Conservation (phyloP, 2,888 invertebrate genomes). For the Ethmia dodecea region DNA sequence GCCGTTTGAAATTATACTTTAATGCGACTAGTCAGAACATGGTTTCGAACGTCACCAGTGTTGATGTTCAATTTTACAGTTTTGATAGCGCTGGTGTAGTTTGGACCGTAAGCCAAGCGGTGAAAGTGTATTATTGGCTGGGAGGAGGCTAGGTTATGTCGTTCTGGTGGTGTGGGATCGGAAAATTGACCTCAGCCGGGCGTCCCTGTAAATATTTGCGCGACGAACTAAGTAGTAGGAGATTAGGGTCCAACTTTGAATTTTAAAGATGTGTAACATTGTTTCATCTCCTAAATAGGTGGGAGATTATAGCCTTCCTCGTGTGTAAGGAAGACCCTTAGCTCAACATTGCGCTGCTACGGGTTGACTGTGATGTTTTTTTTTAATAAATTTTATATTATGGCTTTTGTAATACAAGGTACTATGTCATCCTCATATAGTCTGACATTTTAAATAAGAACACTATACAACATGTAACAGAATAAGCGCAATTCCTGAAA, state of each 20-base stretch:
- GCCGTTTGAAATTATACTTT: slow-evolving; percentile 48
- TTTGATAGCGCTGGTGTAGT: slow-evolving; percentile 17
- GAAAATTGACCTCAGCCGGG: slow-evolving; percentile 73
- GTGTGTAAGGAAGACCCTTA: no score
- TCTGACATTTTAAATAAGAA: no score
- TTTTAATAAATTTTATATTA: no score
- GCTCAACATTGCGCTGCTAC: no score
- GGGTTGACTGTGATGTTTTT: no score
- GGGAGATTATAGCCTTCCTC: no score
- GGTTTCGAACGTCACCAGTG: slow-evolving; percentile 28
- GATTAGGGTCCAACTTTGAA: slow-evolving; percentile 54
- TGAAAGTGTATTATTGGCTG: slow-evolving; percentile 21
- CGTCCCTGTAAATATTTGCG: slow-evolving; percentile 70
- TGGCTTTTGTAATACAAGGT: no score
- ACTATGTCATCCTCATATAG: no score
- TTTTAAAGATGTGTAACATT: slow-evolving; percentile 33
- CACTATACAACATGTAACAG: no score
- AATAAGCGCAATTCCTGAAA: no score
- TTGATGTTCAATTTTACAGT: slow-evolving; percentile 43
- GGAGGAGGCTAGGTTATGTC: slow-evolving; percentile 16
- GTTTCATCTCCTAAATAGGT: no score
- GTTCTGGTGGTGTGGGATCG: slow-evolving; percentile 27
- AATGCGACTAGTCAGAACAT: slow-evolving; percentile 16
- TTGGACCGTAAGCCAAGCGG: slow-evolving; percentile 13
- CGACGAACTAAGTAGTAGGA: slow-evolving; percentile 50